Evolutionary conservation across 2,888 invertebrate genomes (phyloP), one percentile per base, ranked within the genome.

Genomic region (Acrocyrtus sp.): DNA sequence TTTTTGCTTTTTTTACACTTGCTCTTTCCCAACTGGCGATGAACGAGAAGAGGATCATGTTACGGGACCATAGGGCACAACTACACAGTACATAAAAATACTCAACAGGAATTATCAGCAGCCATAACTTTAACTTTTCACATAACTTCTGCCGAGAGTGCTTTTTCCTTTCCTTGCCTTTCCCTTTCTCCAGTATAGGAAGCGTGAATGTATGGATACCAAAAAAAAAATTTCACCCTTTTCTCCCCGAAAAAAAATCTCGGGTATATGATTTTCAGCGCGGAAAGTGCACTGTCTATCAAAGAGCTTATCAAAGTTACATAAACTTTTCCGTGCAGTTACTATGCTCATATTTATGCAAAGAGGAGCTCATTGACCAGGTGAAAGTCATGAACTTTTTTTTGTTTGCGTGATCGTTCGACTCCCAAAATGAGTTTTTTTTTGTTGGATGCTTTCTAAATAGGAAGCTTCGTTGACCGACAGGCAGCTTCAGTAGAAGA

Each of bases 71-170:
- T 68, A 68, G 67, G 67, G 67, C 67, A 68, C 67, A 68, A 68
- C 67, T 68, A 68, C 67, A 60, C 67, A 67, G 67, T 68, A 68
- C 74, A 69, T 74, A 74, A 74, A 74, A 74, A 74, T 74, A 74
- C 74, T 74, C 74, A 74, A 69, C 74, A 69, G 68, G 74, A 74
- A 74, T 74, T 74, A 74, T 74, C 74, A 68, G 74, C 69, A 57
- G 69, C 74, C 57, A 74, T 74, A 74, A 74, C 74, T 74, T 74
- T 74, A 68, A 68, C 74, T 68, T 68, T 68, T 68, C 67, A 58
- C 67, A 68, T 68, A 68, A 68, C 58, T 68, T 68, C 60, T 53
- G 43, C 67, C 43, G 27, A 50, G 34, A 47, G 34, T 39, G 29
- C 41, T 62, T 66, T 58, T 34, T 57, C 65, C 27, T 43, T 48